Conservation (phyloP, 2,888 invertebrate genomes). For the Steinernema scapterisci region DNA sequence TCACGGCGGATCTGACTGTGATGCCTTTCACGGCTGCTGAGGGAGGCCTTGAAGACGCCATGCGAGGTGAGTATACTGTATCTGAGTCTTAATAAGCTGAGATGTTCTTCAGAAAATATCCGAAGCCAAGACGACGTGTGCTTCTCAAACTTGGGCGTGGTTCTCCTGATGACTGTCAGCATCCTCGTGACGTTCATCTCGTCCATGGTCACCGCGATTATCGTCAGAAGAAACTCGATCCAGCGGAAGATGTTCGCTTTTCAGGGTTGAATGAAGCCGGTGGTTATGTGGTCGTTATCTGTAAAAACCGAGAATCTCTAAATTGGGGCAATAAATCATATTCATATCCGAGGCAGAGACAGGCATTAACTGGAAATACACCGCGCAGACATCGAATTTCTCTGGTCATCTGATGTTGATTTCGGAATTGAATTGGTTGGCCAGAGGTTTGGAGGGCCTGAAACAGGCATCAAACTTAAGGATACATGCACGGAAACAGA, state of each 20-base stretch:
- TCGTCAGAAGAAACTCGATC: not conserved
- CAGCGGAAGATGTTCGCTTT: slow-evolving; percentile 18
- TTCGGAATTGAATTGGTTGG: too few species aligned
- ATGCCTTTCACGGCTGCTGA: slow-evolving; percentile 46
- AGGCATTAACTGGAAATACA: too few species aligned
- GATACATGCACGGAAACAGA: too few species aligned
- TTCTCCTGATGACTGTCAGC: slow-evolving; percentile 1
- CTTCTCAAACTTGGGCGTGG: slow-evolving; percentile 18
- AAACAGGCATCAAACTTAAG: too few species aligned
- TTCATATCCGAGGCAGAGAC: not conserved
- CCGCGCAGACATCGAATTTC: too few species aligned
- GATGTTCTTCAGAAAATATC: not conserved
- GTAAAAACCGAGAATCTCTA: slow-evolving; percentile 17
- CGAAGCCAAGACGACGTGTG: not conserved
- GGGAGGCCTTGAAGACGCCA: not conserved
- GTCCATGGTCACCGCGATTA: slow-evolving; percentile 17
- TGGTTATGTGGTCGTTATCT: not conserved
- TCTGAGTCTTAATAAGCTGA: not conserved
- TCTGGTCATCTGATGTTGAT: too few species aligned
- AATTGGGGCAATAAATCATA: not conserved
- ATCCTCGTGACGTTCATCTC: slow-evolving; percentile 21
- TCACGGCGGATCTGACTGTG: slow-evolving; percentile 61
- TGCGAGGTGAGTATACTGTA: not conserved
- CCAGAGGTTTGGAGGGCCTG: too few species aligned
- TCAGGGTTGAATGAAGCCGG: not conserved